Evolutionary conservation across 2,113 vertebrate genomes (phyloP), one percentile per base, ranked within the genome.

Genomic region (Pongo abelii): DNA sequence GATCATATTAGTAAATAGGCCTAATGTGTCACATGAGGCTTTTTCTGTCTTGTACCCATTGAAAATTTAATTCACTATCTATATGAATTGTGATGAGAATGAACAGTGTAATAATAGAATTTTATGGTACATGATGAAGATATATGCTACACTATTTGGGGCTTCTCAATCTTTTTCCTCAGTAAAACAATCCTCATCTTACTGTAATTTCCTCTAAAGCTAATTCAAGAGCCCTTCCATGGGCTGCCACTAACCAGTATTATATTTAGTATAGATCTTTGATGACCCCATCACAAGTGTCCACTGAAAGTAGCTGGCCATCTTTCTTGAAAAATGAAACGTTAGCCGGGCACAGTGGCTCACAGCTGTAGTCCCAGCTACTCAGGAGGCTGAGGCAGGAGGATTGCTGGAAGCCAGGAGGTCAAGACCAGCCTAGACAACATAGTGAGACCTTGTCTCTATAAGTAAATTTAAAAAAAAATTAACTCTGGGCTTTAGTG

Each of bases 91-190:
- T 64, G 27, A 23, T 20, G 9, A 93, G 13, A 86, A 27, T 10
- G 14, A 79, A 48, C 20, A n/a, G 8, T 5, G 8, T 87, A 27
- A 43, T 22, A 40, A 50, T 3, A 72, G n/a, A 23, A 50, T 8
- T 40, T 83, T 18, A 84, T 0, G 77, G 40, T 12, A 30, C 5
- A 22, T 8, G 23, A 86, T 43, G 7, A 83, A 43, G 5, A n/a
- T 30, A 5, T 13, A 4, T 7, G 13, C 5, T 14, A 6, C 27
- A 11, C 20, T n/a, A 13, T n/a, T 55, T 18, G 4, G 48, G 17
- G 17, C 1, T 13, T 22, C 79, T 57, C 17, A 22, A 75, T 59
- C n/a, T 64, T 81, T 87, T 75, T 38, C 50, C 22, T 77, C n/a
- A 22, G 22, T 61, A 59, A 87, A 94, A 23, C 20, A 88, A 43